phyloP scores from a whole-genome alignment of 92 coral and sea anemone genomes.

The Zoanthus sociatus region DNA sequence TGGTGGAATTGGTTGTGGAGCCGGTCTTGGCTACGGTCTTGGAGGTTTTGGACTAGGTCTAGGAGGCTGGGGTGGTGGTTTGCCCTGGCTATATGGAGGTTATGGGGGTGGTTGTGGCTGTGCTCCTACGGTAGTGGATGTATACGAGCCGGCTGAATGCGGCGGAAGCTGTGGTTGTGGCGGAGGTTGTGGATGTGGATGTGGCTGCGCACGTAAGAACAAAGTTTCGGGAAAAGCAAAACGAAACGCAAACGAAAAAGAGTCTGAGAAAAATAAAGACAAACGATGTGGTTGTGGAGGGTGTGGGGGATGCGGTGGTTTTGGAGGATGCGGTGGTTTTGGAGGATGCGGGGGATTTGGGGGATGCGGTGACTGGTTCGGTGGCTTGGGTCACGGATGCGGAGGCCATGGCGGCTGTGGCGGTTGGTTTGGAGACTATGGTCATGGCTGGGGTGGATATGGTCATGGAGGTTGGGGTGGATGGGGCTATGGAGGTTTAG shows the following conservation, averaged over 20 bases:
- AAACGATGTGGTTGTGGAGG: constrained; percentile 43
- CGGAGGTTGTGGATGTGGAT: constrained; percentile 64
- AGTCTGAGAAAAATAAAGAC: constrained; percentile 8
- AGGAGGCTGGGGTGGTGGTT: constrained; percentile 47
- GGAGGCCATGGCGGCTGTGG: constrained; percentile 29
- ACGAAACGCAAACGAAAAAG: constrained; percentile 29
- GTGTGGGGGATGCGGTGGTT: constrained; percentile 2
- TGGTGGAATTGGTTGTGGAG: constrained; percentile 72
- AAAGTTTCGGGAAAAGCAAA: constrained; percentile 42
- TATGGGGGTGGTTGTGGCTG: constrained; percentile 67
- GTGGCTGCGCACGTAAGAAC: constrained; percentile 57
- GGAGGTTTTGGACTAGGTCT: constrained; percentile 52
- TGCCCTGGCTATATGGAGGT: constrained; percentile 46
- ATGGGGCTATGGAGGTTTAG: constrained; percentile 14
- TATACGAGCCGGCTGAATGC: constrained; percentile 49
- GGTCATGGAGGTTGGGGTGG: constrained; percentile 58
- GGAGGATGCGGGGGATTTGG: constrained; percentile 59
- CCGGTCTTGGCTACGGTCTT: constrained; percentile 69
- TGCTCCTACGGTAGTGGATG: constrained; percentile 58
- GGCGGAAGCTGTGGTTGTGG: constrained; percentile 62
- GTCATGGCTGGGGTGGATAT: constrained; percentile 38
- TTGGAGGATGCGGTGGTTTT: constrained; percentile 11
- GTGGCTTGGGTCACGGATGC: constrained; percentile 19
- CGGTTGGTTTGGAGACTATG: constrained; percentile 3
- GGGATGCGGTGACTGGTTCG: constrained; percentile 51